Evolutionary conservation across 1,140 invertebrate genomes (phyloP).

Genomic region (Drosophila micromelanica): DNA sequence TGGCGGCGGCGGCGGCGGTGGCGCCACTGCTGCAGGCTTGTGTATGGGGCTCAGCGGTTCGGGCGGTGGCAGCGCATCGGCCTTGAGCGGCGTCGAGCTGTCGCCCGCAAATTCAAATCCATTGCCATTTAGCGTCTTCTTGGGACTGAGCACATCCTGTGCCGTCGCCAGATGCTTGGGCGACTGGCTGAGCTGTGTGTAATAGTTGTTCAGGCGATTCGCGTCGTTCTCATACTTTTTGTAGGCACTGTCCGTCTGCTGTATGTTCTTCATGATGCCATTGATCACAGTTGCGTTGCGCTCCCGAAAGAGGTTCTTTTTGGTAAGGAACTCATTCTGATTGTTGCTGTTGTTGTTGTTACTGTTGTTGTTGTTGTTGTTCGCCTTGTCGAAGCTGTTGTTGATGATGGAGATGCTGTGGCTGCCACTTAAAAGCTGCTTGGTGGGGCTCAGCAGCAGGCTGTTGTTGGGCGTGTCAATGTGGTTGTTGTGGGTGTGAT

Average conservation of each 20-base stretch:
- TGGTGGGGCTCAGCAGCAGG: constrained; percentile 74
- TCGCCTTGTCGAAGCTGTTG: constrained; percentile 78
- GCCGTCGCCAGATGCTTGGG: constrained; percentile 60
- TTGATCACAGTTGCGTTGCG: constrained; percentile 82
- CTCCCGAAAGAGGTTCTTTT: constrained; percentile 82
- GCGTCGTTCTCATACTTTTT: constrained; percentile 83
- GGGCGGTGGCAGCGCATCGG: constrained; percentile 48
- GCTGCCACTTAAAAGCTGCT: constrained; percentile 74
- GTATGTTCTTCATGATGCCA: constrained; percentile 83
- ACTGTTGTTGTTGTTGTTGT: constrained; percentile 36
- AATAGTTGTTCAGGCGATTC: constrained; percentile 81
- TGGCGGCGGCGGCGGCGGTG: constrained; percentile 67
- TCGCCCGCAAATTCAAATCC: constrained; percentile 56
- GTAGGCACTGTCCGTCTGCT: constrained; percentile 72
- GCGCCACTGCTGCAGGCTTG: constrained; percentile 39
- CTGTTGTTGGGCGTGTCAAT: constrained; percentile 77
- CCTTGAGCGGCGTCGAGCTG: constrained; percentile 55
- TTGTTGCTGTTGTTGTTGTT: constrained; percentile 59
- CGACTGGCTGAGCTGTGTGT: constrained; percentile 71
- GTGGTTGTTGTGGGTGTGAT: constrained; percentile 38
- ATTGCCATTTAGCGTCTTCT: constrained; percentile 71
- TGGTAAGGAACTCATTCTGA: constrained; percentile 80
- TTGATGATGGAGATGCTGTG: constrained; percentile 83
- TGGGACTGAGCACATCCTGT: constrained; percentile 64
- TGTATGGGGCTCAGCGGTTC: constrained; percentile 65